Evolutionary conservation across 2,797 vertebrate genomes (phyloP).

Genomic region (Knipowitschia caucasica): DNA sequence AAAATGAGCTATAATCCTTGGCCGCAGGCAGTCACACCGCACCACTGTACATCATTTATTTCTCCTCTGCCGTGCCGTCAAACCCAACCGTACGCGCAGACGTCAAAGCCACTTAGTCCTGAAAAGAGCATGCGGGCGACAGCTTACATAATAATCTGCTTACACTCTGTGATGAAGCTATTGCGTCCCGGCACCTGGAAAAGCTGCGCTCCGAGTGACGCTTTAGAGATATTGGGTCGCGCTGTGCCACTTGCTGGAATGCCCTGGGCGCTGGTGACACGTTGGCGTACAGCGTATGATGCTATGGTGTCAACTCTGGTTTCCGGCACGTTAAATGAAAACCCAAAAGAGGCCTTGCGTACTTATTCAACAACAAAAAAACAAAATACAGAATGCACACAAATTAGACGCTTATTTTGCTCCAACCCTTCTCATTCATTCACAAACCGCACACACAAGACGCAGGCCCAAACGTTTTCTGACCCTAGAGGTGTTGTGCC

Average conservation of each 20-base stretch:
- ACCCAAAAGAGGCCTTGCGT: constrained; percentile 31
- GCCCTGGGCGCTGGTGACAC: constrained; percentile 47
- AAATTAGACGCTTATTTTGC: no score
- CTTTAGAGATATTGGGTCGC: constrained; percentile 27
- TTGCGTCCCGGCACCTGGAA: constrained; percentile 37
- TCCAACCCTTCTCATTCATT: no score
- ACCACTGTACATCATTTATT: constrained; percentile 14
- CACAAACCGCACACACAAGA: no score
- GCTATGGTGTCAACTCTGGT: constrained; percentile 43
- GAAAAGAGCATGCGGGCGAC: constrained; percentile 30
- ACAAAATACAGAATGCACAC: no score
- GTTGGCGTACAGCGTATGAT: constrained; percentile 38
- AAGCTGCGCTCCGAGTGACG: constrained; percentile 12
- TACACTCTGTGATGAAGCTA: constrained; percentile 27
- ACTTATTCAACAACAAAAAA: no score
- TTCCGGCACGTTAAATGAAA: constrained; percentile 22
- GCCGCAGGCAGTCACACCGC: constrained; percentile 14
- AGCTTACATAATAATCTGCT: constrained; percentile 51
- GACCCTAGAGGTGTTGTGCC: no score
- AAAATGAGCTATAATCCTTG: constrained; percentile 28
- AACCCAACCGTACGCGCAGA: constrained; percentile 32
- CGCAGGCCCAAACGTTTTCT: no score
- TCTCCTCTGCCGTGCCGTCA: constrained; percentile 5
- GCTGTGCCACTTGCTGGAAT: constrained; percentile 30
- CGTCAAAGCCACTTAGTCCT: constrained; percentile 43